phyloP scores from a whole-genome alignment of 2,797 vertebrate species.

The Hephaestus fuliginosus region DNA sequence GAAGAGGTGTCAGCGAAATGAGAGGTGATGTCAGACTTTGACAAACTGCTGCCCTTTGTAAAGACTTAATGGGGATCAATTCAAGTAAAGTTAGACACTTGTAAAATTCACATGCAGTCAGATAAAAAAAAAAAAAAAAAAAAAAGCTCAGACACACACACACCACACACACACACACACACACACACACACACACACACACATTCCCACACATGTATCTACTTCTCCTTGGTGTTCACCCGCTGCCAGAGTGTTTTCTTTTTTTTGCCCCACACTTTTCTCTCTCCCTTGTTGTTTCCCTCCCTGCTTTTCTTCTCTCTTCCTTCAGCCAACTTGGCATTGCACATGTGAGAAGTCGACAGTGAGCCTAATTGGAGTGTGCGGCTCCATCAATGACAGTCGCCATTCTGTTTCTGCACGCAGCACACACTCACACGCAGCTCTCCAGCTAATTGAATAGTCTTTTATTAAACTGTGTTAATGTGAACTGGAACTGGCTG shows the following conservation, averaged over 20 bases:
- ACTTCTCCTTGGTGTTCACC: constrained; percentile 19
- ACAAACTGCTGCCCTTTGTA: constrained; percentile 62
- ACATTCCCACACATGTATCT: constrained; percentile 27
- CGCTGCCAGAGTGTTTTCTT: constrained; percentile 5
- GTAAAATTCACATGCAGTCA: constrained; percentile 41
- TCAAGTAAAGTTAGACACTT: constrained; percentile 57
- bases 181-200: constrained; percentile 32
- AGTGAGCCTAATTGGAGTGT: constrained; percentile 80
- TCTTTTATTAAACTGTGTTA: constrained; percentile 83
- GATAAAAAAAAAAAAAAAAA: constrained; percentile 10
- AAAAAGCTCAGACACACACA: constrained; percentile 10
- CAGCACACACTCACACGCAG: constrained; percentile 59
- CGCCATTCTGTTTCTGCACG: constrained; percentile 55
- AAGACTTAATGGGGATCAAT: constrained; percentile 66
- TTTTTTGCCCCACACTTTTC: constrained; percentile 30
- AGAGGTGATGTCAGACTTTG: constrained; percentile 52
- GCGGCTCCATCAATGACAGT: constrained; percentile 74
- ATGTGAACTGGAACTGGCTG: constrained; percentile 78
- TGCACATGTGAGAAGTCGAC: constrained; percentile 69
- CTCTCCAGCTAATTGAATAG: constrained; percentile 80
- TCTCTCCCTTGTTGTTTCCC: constrained; percentile 14
- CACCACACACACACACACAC: constrained; percentile 29
- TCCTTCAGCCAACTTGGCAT: constrained; percentile 66
- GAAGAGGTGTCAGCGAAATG: constrained; percentile 49
- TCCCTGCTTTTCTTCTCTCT: constrained; percentile 19